phyloP scores from a whole-genome alignment of 2,113 vertebrate species.

The Hippoglossus stenolepis region DNA sequence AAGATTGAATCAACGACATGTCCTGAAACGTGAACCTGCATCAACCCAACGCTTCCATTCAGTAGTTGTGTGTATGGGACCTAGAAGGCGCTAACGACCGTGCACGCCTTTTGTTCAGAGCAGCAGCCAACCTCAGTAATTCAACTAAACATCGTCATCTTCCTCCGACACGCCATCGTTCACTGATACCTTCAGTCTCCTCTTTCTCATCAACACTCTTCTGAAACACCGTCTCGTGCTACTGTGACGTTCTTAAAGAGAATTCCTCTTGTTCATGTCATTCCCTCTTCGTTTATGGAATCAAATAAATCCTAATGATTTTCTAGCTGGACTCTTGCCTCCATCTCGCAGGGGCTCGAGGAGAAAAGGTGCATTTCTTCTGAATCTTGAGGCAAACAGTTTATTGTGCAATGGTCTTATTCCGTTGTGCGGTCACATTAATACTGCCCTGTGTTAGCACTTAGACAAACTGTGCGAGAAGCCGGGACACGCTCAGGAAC shows the following conservation, averaged over 20 bases:
- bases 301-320: conserved; percentile 1
- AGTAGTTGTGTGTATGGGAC: background rate
- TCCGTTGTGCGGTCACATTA: background rate
- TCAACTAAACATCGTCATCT: background rate
- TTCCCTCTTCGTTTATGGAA: conserved; percentile 57
- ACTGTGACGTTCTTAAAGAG: conserved; percentile 18
- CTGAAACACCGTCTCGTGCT: conserved; percentile 29
- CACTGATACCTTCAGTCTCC: background rate
- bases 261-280: conserved; percentile 47
- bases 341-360: background rate
- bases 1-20: background rate
- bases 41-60: background rate
- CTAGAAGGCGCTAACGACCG: too few species aligned
- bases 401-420: conserved; percentile 17
- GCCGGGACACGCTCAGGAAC: too few species aligned
- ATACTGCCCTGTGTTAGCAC: conserved; percentile 27
- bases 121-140: background rate
- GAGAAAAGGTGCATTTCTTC: background rate
- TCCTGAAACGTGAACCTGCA: background rate
- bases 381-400: background rate
- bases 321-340: conserved; percentile 1
- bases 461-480: conserved; percentile 11
- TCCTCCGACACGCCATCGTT: background rate
- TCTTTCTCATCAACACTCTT: background rate
- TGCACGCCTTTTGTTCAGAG: background rate